These are phyloP conservation scores for Ophthalmolycus amberensis DNA, from an alignment of 2,113 vertebrate genomes.

Conservation along the genomic window DNA sequence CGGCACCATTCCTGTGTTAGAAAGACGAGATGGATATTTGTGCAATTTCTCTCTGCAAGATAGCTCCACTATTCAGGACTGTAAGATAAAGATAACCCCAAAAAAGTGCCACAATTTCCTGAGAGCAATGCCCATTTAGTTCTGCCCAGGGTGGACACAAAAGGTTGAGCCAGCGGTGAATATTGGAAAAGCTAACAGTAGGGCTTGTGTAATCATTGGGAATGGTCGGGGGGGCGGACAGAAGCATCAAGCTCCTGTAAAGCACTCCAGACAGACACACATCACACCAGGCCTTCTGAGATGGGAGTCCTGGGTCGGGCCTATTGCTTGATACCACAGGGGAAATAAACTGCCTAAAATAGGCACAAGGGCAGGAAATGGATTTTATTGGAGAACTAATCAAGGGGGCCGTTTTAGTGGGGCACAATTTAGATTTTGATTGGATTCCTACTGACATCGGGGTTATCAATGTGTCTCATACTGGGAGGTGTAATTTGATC, in stretches of 20 bases:
- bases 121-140: slow-evolving; percentile 43
- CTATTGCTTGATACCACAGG: slow-evolving; percentile 81
- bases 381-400: slow-evolving; percentile 88
- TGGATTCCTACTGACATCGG: slow-evolving; percentile 83
- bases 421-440: slow-evolving; percentile 86
- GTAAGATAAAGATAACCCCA: neutral
- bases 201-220: slow-evolving; percentile 57
- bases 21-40: slow-evolving; percentile 31
- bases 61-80: slow-evolving; percentile 40
- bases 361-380: slow-evolving; percentile 83
- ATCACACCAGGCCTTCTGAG: slow-evolving; percentile 60
- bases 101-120: slow-evolving; percentile 59
- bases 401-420: slow-evolving; percentile 81
- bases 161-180: slow-evolving; percentile 54
- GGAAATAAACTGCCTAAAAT: slow-evolving; percentile 86
- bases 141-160: slow-evolving; percentile 56
- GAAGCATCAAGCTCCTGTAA: slow-evolving; percentile 64
- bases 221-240: slow-evolving; percentile 50
- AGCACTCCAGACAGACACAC: slow-evolving; percentile 71
- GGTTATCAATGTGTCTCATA: slow-evolving; percentile 84
- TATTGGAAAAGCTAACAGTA: slow-evolving; percentile 60
- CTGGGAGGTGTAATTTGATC: slow-evolving; percentile 84
- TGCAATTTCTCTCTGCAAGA: slow-evolving; percentile 53
- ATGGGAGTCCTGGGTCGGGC: slow-evolving; percentile 69
- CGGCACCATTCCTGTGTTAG: slow-evolving; percentile 14